phyloP scores from a whole-genome alignment of 2,113 vertebrate genomes.

The Sapayoa aenigma region DNA sequence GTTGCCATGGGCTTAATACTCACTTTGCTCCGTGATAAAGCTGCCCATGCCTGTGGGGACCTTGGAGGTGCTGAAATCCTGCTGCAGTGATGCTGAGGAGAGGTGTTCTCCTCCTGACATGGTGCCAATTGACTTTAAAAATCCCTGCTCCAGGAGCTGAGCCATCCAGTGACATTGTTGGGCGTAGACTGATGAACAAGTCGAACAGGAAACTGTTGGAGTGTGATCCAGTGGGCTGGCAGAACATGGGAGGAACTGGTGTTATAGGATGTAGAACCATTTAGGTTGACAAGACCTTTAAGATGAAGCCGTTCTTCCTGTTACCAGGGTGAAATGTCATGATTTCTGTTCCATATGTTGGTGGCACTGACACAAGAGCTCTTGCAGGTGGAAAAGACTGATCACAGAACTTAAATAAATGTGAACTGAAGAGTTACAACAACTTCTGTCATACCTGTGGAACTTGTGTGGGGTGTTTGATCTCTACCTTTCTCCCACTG shows the following conservation, averaged over 20 bases:
- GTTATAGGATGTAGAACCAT: accelerated
- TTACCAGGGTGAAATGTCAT: background rate
- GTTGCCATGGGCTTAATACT: accelerated
- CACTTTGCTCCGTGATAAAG: background rate
- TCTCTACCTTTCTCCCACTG: background rate
- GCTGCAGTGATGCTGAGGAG: background rate
- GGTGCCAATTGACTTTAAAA: background rate
- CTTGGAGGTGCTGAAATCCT: background rate
- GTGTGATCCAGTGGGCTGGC: background rate
- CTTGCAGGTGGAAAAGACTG: slow-evolving; percentile 18
- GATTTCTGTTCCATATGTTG: background rate
- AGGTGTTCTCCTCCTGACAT: background rate
- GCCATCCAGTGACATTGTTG: accelerated
- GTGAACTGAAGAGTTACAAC: background rate
- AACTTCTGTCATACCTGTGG: background rate
- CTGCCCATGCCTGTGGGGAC: background rate
- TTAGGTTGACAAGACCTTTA: background rate
- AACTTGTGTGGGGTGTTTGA: background rate
- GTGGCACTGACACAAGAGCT: background rate
- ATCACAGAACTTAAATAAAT: slow-evolving; percentile 49
- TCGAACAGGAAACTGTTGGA: background rate
- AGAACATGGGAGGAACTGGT: background rate
- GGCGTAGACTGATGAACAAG: background rate
- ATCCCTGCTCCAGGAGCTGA: background rate
- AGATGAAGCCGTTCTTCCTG: background rate